Base-by-base conservation (phyloP, 2,113 vertebrate genomes). In the Cygnus atratus region DNA sequence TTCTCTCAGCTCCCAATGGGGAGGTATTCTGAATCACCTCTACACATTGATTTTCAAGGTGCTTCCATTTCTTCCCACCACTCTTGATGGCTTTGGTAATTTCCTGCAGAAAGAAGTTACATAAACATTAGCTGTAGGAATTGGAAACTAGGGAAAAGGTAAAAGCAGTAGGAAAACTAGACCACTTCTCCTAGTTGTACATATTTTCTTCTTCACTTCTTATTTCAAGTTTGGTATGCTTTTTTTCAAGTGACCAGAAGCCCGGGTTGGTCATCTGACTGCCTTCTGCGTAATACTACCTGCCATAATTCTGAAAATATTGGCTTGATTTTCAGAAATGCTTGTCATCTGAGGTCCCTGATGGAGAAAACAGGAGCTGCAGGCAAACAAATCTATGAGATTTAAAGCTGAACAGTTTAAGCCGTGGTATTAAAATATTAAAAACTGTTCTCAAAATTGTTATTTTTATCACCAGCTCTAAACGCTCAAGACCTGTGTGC, bases 21-120 rank as follows among this genome's bases (percentile, higher is more conserved):
- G 99, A 99, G 4, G 99, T 99, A 92, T 98, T 98, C 62, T 89
- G 93, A 85, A 98, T 98, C 75, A 99, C 97, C 0, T 89, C 94
- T 50, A 87, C 92, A 1, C 98, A 98, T 65, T 98, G 65, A 13
- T 66, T 94, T 97, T 99, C 98, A 41, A 99, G 97, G 58, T 96
- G 77, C 81, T 92, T 97, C 94, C 98, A 83, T 22, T 98, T 98
- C 67, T 97, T 98, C 94, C 98, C 97, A 55, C 98, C 98, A 2
- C 59, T 90, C 15, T 96, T 98, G 37, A 99, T 97, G 4, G 96
- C 98, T 79, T 98, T 95, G 29, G 98, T 93, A 65, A 99, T 97
- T 54, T 98, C 96, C 98, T 98, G 59, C 7, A 65, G 72, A 44
- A 57, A 61, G 3, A 75, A 78, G 15, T 65, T 76, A 35, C 90